Evolutionary conservation across 2,888 invertebrate species (phyloP), one percentile per base, ranked within the genome.

Genomic region (Drosophila mayaguana): DNA sequence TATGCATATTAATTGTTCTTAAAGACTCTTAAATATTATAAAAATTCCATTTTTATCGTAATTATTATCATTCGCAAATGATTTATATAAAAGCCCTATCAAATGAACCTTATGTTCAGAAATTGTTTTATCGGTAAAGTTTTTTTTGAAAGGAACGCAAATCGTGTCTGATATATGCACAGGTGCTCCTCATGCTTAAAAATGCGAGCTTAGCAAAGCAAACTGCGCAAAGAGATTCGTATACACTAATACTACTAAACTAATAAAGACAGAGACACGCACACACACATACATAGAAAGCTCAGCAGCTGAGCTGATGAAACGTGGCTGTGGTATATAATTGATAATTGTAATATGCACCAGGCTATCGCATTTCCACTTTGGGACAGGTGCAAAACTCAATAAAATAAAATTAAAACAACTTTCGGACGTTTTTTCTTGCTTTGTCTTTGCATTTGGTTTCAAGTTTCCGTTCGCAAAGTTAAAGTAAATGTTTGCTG

Each of bases 311-410:
- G 22, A 48, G 5, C 25, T 28, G 43, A 50, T 63, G 36, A 73
- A 45, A 45, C 40, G 40, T 55, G 55, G 66, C 53, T 67, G 16
- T n/a, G 50, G 51, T 28, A 38, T 59, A 42, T 46, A 66, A 59
- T 59, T 56, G 66, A 55, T 62, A 73, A 73, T 43, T 60, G 38
- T 65, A 48, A 65, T 59, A 60, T 48, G 46, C 22, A 28, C 18
- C 22, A 43, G 11, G 55, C 76, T 71, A 70, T 79, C 62, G 46
- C 71, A 66, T 79, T 75, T 75, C 60, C 61, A 69, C 38, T 40
- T 64, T 57, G 54, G 25, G 68, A 42, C 86, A 88, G 72, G 81
- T 83, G 87, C 66, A 74, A 59, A 57, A 60, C 75, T 64, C 70
- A 75, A 65, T 59, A 40, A 51, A 65, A 48, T 36, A 51, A 64